Conservation (phyloP, 2,888 invertebrate genomes). For the Lasioglossum zephyrum region DNA sequence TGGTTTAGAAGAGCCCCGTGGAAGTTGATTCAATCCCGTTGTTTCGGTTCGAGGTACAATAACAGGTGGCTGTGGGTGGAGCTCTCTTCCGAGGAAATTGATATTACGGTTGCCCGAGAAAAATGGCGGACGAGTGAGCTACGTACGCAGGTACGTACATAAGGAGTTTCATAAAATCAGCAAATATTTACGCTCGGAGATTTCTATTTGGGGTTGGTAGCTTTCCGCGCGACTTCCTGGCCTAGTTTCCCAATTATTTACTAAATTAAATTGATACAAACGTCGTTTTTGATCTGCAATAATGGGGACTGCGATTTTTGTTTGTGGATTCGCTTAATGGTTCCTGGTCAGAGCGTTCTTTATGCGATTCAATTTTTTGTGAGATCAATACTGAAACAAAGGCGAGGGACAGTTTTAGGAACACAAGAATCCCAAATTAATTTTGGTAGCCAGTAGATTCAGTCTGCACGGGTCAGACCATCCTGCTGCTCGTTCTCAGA, state of each 20-base stretch:
- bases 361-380: too few species aligned
- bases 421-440: too few species aligned
- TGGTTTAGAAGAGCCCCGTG: neutral
- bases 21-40: slow-evolving; percentile 18
- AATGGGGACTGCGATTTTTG: too few species aligned
- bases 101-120: slow-evolving; percentile 48
- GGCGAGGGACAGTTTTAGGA: too few species aligned
- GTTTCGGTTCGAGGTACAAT: slow-evolving; percentile 44
- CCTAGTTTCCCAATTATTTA: slow-evolving; percentile 22
- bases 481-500: neutral
- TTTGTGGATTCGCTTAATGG: too few species aligned
- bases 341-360: too few species aligned
- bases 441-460: neutral
- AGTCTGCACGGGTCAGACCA: neutral
- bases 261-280: slow-evolving; percentile 37
- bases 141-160: slow-evolving; percentile 20
- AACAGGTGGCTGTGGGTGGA: slow-evolving; percentile 47
- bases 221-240: neutral
- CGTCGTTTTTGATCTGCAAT: neutral
- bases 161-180: slow-evolving; percentile 37
- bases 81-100: slow-evolving; percentile 48
- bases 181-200: slow-evolving; percentile 46
- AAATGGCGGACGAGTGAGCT: slow-evolving; percentile 26
- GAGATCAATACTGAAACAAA: too few species aligned
- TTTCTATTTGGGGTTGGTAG: slow-evolving; percentile 35